Evolutionary conservation across 2,888 invertebrate species (phyloP), one percentile per base, ranked within the genome.

Genomic region (Synergus japonicus): DNA sequence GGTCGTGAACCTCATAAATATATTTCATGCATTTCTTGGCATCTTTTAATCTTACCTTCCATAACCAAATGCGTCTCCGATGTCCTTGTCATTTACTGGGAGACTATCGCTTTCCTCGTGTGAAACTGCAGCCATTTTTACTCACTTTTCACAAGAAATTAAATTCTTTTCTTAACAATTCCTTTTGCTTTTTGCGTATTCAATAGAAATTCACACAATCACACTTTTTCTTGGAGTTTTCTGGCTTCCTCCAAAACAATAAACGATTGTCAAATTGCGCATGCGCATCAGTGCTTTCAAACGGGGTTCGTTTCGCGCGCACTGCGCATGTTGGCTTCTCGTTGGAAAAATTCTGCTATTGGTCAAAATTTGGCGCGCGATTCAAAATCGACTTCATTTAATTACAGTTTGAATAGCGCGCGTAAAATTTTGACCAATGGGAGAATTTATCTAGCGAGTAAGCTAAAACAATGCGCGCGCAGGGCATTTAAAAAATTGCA

Each of bases 61-160:
- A 83, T 88, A 91, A 83, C 90, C 91, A 67, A 91, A 91, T n/a
- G 91, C 91, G 83, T 92, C 91, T 67, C 87, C 88, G 44, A 86
- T 87, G 78, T 90, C 90, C 41, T 79, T 83, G 22, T 84, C 83
- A 8, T 80, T 76, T 41, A 77, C 80, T 22, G 66, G 66, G 9
- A 73, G 76, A 22, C 84, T 83, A 18, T 82, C 81, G 13, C 73
- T 81, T 73, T 77, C 49, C 63, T 78, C 76, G n/a, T 58, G 29
- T 9, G 73, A 73, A 29, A 73, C 37, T 73, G 73, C 9, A 10
- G 73, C 54, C 73, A 73, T 73, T 73, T 54, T 66, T 9, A 2
- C 12, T 43, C 43, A 66, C 66, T 66, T 66, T 67, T 67, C 29
- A 13, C 63, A 63, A 63, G 13, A 12, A 22, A 22, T 63, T 29